phyloP scores from a whole-genome alignment of 1,140 invertebrate genomes.

The Hypothenemus hampei region DNA sequence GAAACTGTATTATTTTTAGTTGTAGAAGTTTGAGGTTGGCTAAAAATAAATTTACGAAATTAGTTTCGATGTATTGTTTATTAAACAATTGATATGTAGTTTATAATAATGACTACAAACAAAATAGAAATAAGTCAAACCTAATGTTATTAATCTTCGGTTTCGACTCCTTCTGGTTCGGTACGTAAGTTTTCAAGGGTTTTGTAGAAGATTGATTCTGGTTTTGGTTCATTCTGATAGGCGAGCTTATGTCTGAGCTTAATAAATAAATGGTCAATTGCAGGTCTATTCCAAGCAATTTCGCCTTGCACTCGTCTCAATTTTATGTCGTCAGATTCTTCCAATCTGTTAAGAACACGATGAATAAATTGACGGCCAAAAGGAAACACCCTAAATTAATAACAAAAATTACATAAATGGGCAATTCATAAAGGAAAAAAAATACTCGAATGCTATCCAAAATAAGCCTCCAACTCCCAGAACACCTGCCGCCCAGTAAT shows the following conservation, averaged over 20 bases:
- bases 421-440: conserved; percentile 1
- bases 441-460: conserved; percentile 38
- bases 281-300: background rate
- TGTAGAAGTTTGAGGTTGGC: background rate
- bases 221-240: conserved; percentile 31
- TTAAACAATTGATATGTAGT: background rate
- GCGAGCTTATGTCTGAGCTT: conserved; percentile 24
- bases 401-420: background rate
- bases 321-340: conserved; percentile 19
- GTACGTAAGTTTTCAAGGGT: background rate
- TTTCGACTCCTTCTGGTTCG: background rate
- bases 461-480: conserved; percentile 37
- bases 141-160: conserved; percentile 15
- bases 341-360: conserved; percentile 15
- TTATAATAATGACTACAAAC: too few relatives aligned
- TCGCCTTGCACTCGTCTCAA: background rate
- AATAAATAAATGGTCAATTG: conserved; percentile 13
- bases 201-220: conserved; percentile 35
- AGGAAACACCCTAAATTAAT: conserved; percentile 26
- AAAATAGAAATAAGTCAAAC: conserved; percentile 21
- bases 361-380: conserved; percentile 19
- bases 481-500: conserved; percentile 40
- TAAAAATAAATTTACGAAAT: background rate
- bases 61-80: background rate
- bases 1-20: background rate